Base-by-base conservation (phyloP, 92 coral and sea anemone genomes). In the Nematostella vectensis region DNA sequence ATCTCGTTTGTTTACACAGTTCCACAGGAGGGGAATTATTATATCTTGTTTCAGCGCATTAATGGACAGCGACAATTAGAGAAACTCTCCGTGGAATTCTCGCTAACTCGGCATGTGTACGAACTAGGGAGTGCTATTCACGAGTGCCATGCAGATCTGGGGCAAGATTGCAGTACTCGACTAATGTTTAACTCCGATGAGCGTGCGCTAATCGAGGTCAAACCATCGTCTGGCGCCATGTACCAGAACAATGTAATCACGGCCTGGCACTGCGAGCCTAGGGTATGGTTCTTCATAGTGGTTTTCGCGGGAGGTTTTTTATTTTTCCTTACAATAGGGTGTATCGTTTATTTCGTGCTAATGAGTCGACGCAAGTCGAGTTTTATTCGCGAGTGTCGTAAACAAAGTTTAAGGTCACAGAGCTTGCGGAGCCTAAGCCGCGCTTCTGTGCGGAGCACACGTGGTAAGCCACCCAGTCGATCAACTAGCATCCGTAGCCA, bases 241-340 rank as follows among this genome's bases (percentile, higher is more conserved):
- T 65, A 71, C 48, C 55, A 48, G 52, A 62, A 57, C 49, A 85
- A 76, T 53, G 53, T 63, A 38, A 39, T 48, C 25, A 48, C 75
- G 42, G 69, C 75, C 30, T 85, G 95, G 95, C 59, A 49, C 8
- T 85, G 95, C 50, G 77, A 71, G 62, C 82, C 95, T 19, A 81
- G 95, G 8, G 59, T 80, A 56, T 85, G 95, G 95, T 85, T 85
- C 58, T 80, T 70, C 39, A 28, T 76, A 2, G 88, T 87, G 33
- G 83, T 76, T 4, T 85, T 85, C 26, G 84, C 62, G 1, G 95
- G 88, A 17, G 75, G 79, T 4, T 71, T 71, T 33, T 48, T 80
- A 18, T 17, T 68, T 17, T 66, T 59, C 25, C 29, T 55, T 22
- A 50, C 63, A 12, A 65, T 54, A 25, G 65, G 70, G 10, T 39